Evolutionary conservation across 2,797 vertebrate species (phyloP).

Genomic region (Salarias fasciatus): DNA sequence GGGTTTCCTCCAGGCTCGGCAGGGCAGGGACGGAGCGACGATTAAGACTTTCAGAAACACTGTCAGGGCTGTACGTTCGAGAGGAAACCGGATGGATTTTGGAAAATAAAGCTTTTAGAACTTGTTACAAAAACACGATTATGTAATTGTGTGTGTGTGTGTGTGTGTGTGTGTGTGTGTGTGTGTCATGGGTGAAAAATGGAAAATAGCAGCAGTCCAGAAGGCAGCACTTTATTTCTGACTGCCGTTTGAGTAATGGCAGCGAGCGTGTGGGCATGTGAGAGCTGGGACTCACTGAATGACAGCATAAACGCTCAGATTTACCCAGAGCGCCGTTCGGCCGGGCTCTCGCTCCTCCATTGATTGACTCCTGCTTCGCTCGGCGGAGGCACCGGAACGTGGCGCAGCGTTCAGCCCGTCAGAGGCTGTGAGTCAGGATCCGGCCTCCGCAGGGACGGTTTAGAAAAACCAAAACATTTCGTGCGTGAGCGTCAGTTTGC

Average conservation of each 20-base stretch:
- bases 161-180: slow-evolving; percentile 8
- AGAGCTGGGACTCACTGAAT: slow-evolving; percentile 34
- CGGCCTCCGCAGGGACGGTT: too few species aligned
- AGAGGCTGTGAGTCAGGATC: not conserved
- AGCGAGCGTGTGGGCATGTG: slow-evolving; percentile 33
- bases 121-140: slow-evolving; percentile 57
- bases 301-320: slow-evolving; percentile 7
- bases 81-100: slow-evolving; percentile 65
- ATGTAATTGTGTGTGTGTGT: slow-evolving; percentile 6
- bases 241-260: slow-evolving; percentile 38
- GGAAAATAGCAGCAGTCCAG: slow-evolving; percentile 27
- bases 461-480: not conserved
- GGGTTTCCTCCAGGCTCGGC: slow-evolving; percentile 72
- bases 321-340: too few species aligned
- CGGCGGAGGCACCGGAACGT: too few species aligned
- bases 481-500: not conserved
- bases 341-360: too few species aligned
- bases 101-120: slow-evolving; percentile 83
- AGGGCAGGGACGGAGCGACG: slow-evolving; percentile 63
- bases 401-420: too few species aligned
- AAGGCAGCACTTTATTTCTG: slow-evolving; percentile 17
- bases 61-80: slow-evolving; percentile 69
- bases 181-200: slow-evolving; percentile 10
- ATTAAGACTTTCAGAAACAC: slow-evolving; percentile 1
- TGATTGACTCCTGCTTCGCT: too few species aligned